Percentiles rank a stretch among this genome's conserved stretches.
phyloP scores from a whole-genome alignment of 2,797 vertebrate genomes.

The Galagoides demidoff region DNA sequence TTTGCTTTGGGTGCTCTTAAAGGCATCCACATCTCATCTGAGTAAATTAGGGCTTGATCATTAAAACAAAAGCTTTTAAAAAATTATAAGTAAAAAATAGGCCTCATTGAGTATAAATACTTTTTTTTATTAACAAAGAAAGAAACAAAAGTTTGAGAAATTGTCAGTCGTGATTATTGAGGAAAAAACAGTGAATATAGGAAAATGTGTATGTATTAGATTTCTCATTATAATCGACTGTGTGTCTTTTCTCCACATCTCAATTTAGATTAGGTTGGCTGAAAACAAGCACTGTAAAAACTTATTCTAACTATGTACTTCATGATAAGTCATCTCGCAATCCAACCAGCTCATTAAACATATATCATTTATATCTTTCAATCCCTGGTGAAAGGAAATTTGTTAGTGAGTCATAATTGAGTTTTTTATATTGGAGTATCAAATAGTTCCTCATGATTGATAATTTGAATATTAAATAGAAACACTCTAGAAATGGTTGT shows the following conservation, averaged over 20 bases:
- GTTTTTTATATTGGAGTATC: neutral
- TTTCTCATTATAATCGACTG: neutral
- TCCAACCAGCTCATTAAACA: neutral
- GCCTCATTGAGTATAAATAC: neutral
- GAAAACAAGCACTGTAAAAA: constrained; percentile 43
- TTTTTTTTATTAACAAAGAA: neutral
- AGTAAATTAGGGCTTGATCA: constrained; percentile 45
- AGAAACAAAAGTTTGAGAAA: neutral
- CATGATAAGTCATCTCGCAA: neutral
- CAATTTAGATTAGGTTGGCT: neutral
- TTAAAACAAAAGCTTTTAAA: constrained; percentile 50
- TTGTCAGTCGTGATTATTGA: neutral
- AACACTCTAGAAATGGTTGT: neutral
- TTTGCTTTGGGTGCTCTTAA: constrained; percentile 53
- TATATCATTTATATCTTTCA: neutral
- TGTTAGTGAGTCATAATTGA: neutral
- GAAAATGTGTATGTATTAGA: neutral
- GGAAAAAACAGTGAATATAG: neutral
- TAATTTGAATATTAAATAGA: constrained; percentile 21
- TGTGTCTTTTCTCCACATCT: neutral
- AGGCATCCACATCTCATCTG: neutral
- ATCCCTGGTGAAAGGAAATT: neutral
- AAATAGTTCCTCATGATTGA: neutral
- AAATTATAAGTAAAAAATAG: constrained; percentile 52
- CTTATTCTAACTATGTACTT: neutral